These are phyloP conservation scores for Falco rusticolus DNA, from an alignment of 2,797 vertebrate species.

Conservation along the genomic window DNA sequence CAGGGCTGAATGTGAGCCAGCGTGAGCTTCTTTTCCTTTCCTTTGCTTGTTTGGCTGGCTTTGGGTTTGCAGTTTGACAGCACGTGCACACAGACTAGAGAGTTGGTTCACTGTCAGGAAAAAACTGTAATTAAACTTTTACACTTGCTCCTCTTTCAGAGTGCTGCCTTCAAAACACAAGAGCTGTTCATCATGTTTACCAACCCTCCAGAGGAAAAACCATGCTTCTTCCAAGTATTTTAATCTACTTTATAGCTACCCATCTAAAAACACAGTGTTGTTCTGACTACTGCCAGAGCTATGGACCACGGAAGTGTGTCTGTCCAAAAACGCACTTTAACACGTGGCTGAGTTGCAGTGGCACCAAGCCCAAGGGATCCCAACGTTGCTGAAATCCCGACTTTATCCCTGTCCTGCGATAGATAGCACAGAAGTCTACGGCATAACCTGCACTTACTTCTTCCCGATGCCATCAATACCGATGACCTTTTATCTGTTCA, in stretches of 20 bases:
- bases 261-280: neutral
- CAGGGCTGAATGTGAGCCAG: neutral
- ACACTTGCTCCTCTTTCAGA: neutral
- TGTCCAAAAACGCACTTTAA: neutral
- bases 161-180: neutral
- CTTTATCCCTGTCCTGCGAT: neutral
- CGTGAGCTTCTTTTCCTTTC: neutral
- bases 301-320: rapidly evolving
- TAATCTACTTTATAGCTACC: neutral
- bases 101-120: neutral
- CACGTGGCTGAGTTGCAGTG: neutral
- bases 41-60: neutral
- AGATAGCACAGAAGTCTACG: neutral
- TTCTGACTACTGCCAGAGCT: neutral
- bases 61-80: neutral
- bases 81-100: neutral
- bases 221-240: neutral
- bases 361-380: neutral
- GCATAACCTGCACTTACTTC: neutral
- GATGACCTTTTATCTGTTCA: conserved; percentile 41
- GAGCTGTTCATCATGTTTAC: neutral
- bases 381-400: neutral
- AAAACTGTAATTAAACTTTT: conserved; percentile 28
- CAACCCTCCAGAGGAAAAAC: neutral
- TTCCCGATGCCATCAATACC: neutral